phyloP scores from a whole-genome alignment of 1,140 invertebrate species.

The Euwallacea fornicatus region DNA sequence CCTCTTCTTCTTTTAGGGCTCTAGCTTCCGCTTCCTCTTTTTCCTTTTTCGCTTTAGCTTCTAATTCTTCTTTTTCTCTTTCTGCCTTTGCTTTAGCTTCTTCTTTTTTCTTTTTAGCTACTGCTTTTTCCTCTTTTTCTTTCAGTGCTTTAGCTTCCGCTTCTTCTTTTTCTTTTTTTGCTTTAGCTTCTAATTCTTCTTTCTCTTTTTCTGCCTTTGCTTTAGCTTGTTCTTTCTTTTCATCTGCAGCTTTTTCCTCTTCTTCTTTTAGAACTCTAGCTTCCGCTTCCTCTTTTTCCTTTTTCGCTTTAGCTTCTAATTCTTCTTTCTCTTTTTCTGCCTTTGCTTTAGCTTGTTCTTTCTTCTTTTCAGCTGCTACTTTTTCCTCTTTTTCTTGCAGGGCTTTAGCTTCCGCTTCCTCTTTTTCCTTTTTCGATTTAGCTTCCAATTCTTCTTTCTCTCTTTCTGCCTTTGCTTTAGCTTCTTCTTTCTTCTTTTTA shows the following conservation, averaged over 20 bases:
- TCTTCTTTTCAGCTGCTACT: conserved; percentile 38
- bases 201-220: conserved; percentile 37
- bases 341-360: conserved; percentile 35
- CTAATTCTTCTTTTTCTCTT: conserved; percentile 24
- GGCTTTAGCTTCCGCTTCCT: conserved; percentile 37
- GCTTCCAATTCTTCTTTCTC: conserved; percentile 8
- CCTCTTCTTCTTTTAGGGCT: conserved; percentile 40
- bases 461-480: conserved; percentile 39
- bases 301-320: conserved; percentile 37
- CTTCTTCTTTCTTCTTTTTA: conserved; percentile 18
- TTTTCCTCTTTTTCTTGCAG: conserved; percentile 35
- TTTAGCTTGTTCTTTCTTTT: conserved; percentile 12
- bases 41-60: conserved; percentile 9
- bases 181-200: conserved; percentile 31
- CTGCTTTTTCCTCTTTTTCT: conserved; percentile 16
- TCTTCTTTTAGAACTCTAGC: conserved; percentile 24
- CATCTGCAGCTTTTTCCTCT: conserved; percentile 30
- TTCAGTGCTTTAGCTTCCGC: conserved; percentile 36
- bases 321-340: conserved; percentile 35
- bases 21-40: conserved; percentile 37
- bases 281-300: conserved; percentile 36
- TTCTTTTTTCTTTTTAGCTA: conserved; percentile 29
- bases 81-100: conserved; percentile 22
- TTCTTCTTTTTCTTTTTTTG: conserved; percentile 35
- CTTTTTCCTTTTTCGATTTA: conserved; percentile 29